These are phyloP conservation scores for Tretioscincus oriximinensis DNA, from an alignment of 2,113 vertebrate genomes.

Conservation along the genomic window DNA sequence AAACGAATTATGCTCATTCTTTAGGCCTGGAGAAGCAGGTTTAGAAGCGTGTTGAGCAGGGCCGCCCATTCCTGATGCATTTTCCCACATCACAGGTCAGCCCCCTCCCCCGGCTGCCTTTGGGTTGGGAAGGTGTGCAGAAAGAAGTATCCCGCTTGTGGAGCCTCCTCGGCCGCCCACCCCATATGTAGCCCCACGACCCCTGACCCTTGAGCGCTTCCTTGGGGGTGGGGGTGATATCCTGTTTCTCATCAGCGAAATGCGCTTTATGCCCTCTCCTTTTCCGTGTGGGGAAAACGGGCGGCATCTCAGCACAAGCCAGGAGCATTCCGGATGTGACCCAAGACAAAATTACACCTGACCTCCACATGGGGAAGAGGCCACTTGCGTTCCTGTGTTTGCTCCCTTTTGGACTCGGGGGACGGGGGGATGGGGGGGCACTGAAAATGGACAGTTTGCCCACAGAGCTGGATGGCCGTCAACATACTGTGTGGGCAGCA, in stretches of 20 bases:
- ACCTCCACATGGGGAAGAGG: constrained; percentile 60
- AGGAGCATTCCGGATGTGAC: constrained; percentile 63
- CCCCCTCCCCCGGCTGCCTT: neutral
- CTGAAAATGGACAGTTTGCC: constrained; percentile 25
- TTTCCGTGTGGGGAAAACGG: constrained; percentile 56
- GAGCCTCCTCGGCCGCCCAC: constrained; percentile 8
- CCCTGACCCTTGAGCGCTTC: constrained; percentile 51
- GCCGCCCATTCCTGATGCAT: no score
- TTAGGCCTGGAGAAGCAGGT: no score
- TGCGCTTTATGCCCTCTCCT: constrained; percentile 61
- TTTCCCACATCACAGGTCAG: accelerated
- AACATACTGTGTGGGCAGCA: neutral
- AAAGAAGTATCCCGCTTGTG: neutral
- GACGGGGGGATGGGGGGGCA: no score
- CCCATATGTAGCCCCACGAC: constrained; percentile 26
- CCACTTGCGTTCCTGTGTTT: constrained; percentile 62
- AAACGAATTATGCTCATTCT: no score
- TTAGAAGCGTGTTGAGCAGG: no score
- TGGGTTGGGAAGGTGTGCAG: constrained; percentile 22
- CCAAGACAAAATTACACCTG: constrained; percentile 68
- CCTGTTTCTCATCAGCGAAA: constrained; percentile 67
- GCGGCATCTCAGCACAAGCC: constrained; percentile 63
- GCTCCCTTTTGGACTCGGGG: constrained; percentile 67
- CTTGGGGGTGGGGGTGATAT: constrained; percentile 13
- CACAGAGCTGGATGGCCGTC: constrained; percentile 1